Base-by-base conservation (phyloP, 2,113 vertebrate genomes). In the Tursiops truncatus region DNA sequence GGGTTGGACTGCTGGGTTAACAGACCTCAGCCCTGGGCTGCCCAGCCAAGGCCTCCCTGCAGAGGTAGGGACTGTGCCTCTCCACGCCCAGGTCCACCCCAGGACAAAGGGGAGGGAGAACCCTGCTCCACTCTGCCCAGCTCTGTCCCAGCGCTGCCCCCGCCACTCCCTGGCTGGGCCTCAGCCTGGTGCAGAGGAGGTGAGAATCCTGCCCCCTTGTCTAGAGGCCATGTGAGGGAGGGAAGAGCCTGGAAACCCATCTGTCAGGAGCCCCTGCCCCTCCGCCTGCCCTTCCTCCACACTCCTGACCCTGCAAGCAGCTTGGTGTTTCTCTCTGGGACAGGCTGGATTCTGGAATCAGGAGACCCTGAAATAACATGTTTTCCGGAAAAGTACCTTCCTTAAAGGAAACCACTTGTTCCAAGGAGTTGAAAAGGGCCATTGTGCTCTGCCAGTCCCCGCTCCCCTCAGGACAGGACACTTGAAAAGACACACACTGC, bases 351-450 rank as follows among this genome's bases (percentile, higher is more conserved):
- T 95, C 88, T 96, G 95, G 63, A 95, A 86, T 79, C 88, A 73
- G 60, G 44, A 92, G 83, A 80, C 79, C 83, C 88, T 95, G 91
- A 91, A 97, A 96, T 92, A 95, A 94, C 93, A 95, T 93, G 83
- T 90, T 96, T 96, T 92, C 96, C 13, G 23, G 95, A 94, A 97
- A 95, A 97, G 70, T 83, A 58, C 93, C 76, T 97, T 97, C 91
- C 95, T 95, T 92, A 90, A 96, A 96, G 97, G 97, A 95, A 97
- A 95, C 95, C 88, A 87, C 93, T 96, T 85, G 63, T 96, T 95
- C 96, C 96, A 92, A 97, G 88, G 86, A 91, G 31, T 63, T 92
- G 76, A 98, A 96, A 96, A 97, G 91, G 79, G 28, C 36, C 91
- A 79, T 91, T 97, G 80, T 95, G 73, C 20, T 70, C 58, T 68